Base-by-base conservation (phyloP, 2,888 invertebrate species). In the Dione vanillae region DNA sequence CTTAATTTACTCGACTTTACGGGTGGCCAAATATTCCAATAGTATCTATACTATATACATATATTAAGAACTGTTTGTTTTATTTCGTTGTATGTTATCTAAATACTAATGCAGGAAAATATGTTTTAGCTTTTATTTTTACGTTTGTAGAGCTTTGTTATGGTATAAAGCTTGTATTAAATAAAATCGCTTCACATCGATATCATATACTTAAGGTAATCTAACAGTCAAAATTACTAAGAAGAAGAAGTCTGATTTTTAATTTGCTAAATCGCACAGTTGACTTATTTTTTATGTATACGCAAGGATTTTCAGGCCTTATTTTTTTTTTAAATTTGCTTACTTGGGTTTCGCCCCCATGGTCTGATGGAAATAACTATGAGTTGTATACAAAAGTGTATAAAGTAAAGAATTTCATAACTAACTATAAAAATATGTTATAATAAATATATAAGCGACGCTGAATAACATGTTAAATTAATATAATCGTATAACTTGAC, bases 1-100 rank as follows among this genome's bases (percentile, higher is more conserved):
- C 40, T 64, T 64, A 51, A 64, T 20, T 19, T 51, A 11, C 14
- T n/a, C 40, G 37, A 64, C 20, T 9, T 37, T 49, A 64, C 40
- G 64, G 64, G 64, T 64, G 64, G 64, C 37, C 64, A 49, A 64
- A 51, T 51, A 64, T 40, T n/a, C n/a, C 1, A 45, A 43, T 45
- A 59, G 8, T n/a, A n/a, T n/a, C n/a, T 16, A 40, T 40, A 58
- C 19, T 58, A 27, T 61, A 27, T 45, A 45, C 14, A 61, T 27
- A 20, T 61, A 6, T 45, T 2, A 61, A 14, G 41, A 1, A 27
- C 20, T 61, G 45, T 61, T 61, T 56, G 37, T 54, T 54, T 54
- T 54, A 54, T 35, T 54, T 16, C 37, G n/a, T 54, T 27, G 56
- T 56, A 40, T 56, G 56, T 37, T 56, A 40, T 56, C 16, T n/a